phyloP scores from a whole-genome alignment of 2,888 invertebrate genomes.

The Acanthosepion esculentum region DNA sequence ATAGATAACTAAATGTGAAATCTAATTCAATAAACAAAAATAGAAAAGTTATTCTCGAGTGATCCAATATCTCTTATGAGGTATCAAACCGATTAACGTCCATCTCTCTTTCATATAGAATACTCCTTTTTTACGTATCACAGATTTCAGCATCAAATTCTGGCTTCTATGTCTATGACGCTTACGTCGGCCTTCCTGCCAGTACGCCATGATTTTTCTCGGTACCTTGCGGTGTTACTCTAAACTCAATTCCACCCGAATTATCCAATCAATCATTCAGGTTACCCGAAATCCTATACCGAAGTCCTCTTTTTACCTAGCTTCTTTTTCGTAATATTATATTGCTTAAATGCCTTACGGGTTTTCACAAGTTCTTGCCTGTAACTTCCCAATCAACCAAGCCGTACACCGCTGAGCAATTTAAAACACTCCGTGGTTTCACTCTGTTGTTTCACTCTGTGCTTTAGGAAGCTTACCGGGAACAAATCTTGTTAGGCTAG shows the following conservation, averaged over 20 bases:
- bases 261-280: neutral
- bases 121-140: too few species aligned
- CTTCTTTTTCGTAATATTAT: neutral
- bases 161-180: too few species aligned
- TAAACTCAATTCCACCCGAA: neutral
- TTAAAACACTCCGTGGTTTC: neutral
- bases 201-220: neutral
- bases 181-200: too few species aligned
- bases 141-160: too few species aligned
- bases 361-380: neutral
- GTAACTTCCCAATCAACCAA: neutral
- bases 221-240: neutral
- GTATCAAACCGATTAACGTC: too few species aligned
- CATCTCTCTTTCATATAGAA: too few species aligned
- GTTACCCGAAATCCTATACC: neutral
- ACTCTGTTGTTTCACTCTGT: neutral
- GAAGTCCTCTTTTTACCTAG: neutral
- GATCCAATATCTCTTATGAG: too few species aligned
- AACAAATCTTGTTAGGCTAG: neutral
- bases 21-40: too few species aligned
- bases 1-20: too few species aligned
- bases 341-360: neutral
- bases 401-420: neutral
- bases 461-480: neutral
- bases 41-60: too few species aligned